Evolutionary conservation across 2,113 vertebrate genomes (phyloP), one percentile per base, ranked within the genome.

Genomic region (Triplophysa tibetana): DNA sequence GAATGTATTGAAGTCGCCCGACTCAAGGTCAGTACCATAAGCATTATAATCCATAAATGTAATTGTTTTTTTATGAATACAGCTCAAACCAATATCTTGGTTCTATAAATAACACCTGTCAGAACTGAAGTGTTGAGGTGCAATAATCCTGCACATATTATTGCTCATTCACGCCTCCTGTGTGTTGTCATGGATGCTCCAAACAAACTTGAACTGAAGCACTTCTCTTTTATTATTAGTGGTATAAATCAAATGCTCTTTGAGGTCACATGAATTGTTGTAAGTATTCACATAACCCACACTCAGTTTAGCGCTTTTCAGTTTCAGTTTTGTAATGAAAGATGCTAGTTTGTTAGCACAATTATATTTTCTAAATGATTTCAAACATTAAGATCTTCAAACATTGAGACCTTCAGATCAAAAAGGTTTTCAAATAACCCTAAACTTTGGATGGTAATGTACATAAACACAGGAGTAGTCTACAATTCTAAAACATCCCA

Each of bases 11-110:
- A 63, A 61, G 1, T 77, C 84, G 10, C 17, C 79, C 2, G 79
- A 86, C 29, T 45, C 78, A 13, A 73, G 88, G 87, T 89, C 52
- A 83, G 87, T 76, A 16, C 12, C 12, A 14, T 38, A 38, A 38
- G 33, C 17, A n/a, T 43, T 12, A 10, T 21, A 52, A 52, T 19
- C 1, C 10, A 21, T 48, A 50, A 50, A 50, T 54, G 14, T 54
- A 52, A 45, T 10, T 45, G 11, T 45, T 54, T 0, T 16, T 2
- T 54, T 17, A 54, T 16, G 17, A 3, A 54, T 17, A 68, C 12
- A 68, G n/a, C 13, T 68, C 23, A 68, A 45, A 48, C 21, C 38
- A 68, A 23, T 68, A 48, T 41, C 41, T 67, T 70, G 45, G 45
- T 29, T 70, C 16, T 70, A 19, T 16, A 19, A 52, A 70, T 50